Evolutionary conservation across 2,797 vertebrate species (phyloP).

Genomic region (Stomatorhinus walkeri): DNA sequence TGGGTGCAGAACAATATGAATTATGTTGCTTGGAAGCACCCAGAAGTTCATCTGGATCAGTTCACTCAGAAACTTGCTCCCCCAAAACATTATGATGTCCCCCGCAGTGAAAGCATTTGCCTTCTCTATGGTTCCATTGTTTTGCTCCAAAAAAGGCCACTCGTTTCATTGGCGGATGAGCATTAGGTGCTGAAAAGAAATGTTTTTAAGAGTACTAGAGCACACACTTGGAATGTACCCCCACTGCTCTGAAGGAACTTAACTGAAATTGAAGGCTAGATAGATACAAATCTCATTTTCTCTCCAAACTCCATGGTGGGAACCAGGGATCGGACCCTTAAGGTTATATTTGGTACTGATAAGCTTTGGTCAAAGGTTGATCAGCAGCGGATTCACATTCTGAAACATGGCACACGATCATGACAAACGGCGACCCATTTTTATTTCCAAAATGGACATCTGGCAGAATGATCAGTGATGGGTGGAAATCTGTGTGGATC

Average conservation of each 20-base stretch:
- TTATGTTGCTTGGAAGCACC: neutral
- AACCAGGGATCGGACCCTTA: neutral
- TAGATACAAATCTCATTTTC: neutral
- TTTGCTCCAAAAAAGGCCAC: neutral
- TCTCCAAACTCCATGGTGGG: neutral
- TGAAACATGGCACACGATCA: neutral
- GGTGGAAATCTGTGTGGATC: neutral
- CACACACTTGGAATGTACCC: neutral
- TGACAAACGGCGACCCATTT: neutral
- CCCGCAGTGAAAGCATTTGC: neutral
- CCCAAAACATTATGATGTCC: neutral
- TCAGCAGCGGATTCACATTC: neutral
- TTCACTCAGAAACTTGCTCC: slow-evolving; percentile 8
- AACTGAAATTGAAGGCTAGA: neutral
- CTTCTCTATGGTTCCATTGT: neutral
- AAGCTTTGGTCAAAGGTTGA: neutral
- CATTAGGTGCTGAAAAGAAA: neutral
- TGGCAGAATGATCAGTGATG: neutral
- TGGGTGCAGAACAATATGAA: neutral
- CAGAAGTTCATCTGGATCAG: slow-evolving; percentile 11
- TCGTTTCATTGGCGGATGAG: neutral
- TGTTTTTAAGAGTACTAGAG: neutral
- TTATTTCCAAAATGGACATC: neutral
- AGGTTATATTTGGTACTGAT: neutral
- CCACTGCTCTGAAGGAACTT: neutral